These are phyloP conservation scores for Drosophila teissieri DNA, from an alignment of 1,140 invertebrate genomes.

Conservation along the genomic window DNA sequence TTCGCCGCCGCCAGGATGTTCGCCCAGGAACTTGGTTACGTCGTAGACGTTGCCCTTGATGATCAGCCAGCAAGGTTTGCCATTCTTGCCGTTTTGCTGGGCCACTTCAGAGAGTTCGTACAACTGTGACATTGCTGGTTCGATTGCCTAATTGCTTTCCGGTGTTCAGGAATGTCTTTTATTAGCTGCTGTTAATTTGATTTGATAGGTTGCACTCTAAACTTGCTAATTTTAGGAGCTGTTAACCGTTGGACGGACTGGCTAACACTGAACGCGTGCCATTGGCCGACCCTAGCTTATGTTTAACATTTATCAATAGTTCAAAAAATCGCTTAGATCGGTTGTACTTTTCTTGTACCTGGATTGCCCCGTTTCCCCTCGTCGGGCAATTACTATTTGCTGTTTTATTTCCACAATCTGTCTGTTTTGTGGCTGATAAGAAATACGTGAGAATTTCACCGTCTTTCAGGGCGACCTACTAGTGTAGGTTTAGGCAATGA, in stretches of 20 bases:
- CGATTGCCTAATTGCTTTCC: constrained; percentile 18
- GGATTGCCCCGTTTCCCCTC: no score
- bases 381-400: constrained; percentile 21
- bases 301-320: constrained; percentile 34
- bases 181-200: constrained; percentile 11
- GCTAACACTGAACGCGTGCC: constrained; percentile 32
- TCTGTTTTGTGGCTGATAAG: constrained; percentile 56
- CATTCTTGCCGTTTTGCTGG: constrained; percentile 86
- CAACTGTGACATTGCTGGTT: constrained; percentile 61
- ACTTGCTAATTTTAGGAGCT: constrained; percentile 14
- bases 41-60: constrained; percentile 88
- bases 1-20: constrained; percentile 89
- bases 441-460: constrained; percentile 61
- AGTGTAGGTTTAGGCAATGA: background rate
- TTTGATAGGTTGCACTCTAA: background rate
- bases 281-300: constrained; percentile 16
- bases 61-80: constrained; percentile 87
- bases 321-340: background rate
- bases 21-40: constrained; percentile 87
- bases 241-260: constrained; percentile 17
- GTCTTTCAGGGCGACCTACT: constrained; percentile 23
- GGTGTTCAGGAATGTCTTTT: background rate
- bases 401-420: constrained; percentile 27
- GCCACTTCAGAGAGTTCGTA: constrained; percentile 87
- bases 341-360: constrained; percentile 21